A percentile compares a stretch with the other conserved stretches of the same genome.
These are phyloP conservation scores for Ophiothrix spiculata DNA, from an alignment of 35 echinoderm and acorn worm genomes.

Conservation along the genomic window DNA sequence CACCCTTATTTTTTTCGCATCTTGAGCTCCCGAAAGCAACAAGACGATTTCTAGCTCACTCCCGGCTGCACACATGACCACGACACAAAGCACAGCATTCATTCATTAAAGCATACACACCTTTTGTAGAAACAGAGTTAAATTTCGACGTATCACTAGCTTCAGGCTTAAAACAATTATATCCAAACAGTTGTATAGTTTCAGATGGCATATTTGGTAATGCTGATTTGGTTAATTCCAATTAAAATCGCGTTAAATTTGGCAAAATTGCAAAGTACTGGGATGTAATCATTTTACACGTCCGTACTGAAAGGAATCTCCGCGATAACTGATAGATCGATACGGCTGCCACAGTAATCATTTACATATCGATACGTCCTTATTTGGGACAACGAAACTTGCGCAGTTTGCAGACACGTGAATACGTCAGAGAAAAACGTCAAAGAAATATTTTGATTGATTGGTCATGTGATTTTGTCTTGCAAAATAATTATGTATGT, in stretches of 20 bases:
- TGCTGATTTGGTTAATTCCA: neutral
- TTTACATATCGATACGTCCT: neutral
- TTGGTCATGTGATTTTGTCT: too few species aligned
- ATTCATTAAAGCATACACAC: neutral
- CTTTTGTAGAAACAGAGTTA: neutral
- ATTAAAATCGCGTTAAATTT: neutral
- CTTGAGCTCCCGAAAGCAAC: too few species aligned
- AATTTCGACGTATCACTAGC: neutral
- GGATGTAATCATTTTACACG: neutral
- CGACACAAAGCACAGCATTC: neutral
- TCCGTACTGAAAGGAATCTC: neutral
- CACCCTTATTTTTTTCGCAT: too few species aligned
- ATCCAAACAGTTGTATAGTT: neutral
- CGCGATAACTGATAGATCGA: neutral
- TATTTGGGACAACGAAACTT: too few species aligned
- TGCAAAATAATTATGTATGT: too few species aligned
- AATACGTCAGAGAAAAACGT: too few species aligned
- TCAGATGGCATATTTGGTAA: neutral
- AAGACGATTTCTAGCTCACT: too few species aligned
- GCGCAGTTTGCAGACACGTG: too few species aligned
- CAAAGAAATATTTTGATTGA: too few species aligned
- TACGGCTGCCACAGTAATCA: too few species aligned
- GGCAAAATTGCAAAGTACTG: neutral
- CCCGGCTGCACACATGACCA: too few species aligned
- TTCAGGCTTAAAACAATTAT: neutral